Conservation (phyloP, 1,140 invertebrate genomes). For the Drosophila kepulauana region DNA sequence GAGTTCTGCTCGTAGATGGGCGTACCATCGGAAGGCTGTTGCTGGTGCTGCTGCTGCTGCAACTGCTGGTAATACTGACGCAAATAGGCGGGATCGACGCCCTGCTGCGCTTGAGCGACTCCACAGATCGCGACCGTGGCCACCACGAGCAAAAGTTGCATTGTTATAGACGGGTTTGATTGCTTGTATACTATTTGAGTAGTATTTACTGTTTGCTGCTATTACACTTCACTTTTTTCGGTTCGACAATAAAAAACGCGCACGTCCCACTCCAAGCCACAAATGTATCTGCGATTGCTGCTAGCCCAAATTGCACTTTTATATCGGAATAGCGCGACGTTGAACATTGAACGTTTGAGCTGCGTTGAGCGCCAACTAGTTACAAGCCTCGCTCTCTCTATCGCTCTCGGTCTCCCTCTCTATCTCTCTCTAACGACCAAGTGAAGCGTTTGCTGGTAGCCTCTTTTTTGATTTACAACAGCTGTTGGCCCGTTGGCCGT, state of each 20-base stretch:
- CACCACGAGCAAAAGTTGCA: slow-evolving; percentile 71
- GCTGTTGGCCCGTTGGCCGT: slow-evolving; percentile 57
- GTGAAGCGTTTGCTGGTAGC: slow-evolving; percentile 36
- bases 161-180: slow-evolving; percentile 28
- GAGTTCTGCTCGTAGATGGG: slow-evolving; percentile 84
- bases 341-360: slow-evolving; percentile 10
- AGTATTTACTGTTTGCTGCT: slow-evolving; percentile 15
- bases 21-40: slow-evolving; percentile 69
- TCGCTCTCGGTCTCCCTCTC: neutral
- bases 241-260: slow-evolving; percentile 38
- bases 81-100: slow-evolving; percentile 83
- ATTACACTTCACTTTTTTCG: slow-evolving; percentile 39
- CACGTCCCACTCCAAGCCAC: slow-evolving; percentile 68
- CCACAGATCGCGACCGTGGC: slow-evolving; percentile 69
- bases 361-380: slow-evolving; percentile 29
- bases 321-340: slow-evolving; percentile 57
- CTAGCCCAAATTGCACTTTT: slow-evolving; percentile 78
- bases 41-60: slow-evolving; percentile 70
- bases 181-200: slow-evolving; percentile 2
- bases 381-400: neutral
- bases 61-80: slow-evolving; percentile 83
- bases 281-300: slow-evolving; percentile 73
- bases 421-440: slow-evolving; percentile 32
- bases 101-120: slow-evolving; percentile 63
- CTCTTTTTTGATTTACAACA: slow-evolving; percentile 80